These are phyloP conservation scores for Lophochroa leadbeateri DNA, from an alignment of 2,113 vertebrate species.

Conservation along the genomic window DNA sequence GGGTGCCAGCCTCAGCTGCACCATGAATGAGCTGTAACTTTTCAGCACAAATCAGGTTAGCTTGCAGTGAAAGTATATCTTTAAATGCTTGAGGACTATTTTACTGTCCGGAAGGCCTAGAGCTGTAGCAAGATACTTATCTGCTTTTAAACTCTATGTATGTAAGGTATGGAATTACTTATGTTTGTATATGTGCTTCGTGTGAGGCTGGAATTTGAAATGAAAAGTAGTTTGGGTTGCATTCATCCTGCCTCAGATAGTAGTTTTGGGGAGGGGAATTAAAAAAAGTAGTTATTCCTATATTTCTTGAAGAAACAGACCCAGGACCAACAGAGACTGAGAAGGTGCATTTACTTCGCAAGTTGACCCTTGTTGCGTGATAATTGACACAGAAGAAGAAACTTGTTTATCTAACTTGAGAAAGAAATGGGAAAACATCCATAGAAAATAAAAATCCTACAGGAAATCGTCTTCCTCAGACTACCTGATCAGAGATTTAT, in stretches of 20 bases:
- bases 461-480: conserved; percentile 35
- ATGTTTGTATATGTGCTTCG: neutral
- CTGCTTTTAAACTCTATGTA: neutral
- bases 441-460: neutral
- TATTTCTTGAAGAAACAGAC: neutral
- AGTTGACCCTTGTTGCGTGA: neutral
- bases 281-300: neutral
- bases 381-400: neutral
- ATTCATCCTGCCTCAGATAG: neutral
- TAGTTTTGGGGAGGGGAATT: neutral
- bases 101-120: neutral
- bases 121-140: neutral
- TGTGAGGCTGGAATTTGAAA: neutral
- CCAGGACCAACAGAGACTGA: neutral
- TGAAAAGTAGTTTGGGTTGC: neutral
- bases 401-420: neutral
- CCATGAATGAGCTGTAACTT: neutral
- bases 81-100: neutral
- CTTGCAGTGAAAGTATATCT: neutral
- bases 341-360: neutral
- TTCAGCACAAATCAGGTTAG: neutral
- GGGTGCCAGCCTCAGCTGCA: neutral
- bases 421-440: neutral
- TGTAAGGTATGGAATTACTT: neutral
- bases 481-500: neutral